Percentiles rank a stretch among this genome's conserved stretches.
phyloP scores from a whole-genome alignment of 2,888 invertebrate genomes.

The Zaprionus lineosus region DNA sequence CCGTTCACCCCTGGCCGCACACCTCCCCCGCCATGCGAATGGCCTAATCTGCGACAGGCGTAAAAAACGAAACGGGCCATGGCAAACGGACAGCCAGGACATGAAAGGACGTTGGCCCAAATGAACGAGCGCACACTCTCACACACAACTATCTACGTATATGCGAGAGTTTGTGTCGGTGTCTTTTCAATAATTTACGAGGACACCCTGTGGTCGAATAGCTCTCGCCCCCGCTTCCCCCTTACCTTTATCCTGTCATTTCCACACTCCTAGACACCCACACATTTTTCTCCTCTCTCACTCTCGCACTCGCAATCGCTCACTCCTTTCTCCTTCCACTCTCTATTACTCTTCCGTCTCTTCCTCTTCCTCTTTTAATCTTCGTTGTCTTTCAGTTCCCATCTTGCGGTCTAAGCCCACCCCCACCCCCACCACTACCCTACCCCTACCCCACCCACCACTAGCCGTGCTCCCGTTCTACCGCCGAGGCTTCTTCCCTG shows the following conservation, averaged over 20 bases:
- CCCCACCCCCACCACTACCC: too few species aligned
- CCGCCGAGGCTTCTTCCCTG: conserved; percentile 29
- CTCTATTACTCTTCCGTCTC: too few species aligned
- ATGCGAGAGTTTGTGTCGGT: conserved; percentile 21
- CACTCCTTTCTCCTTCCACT: too few species aligned
- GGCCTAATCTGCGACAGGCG: conserved; percentile 43
- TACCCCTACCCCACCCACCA: too few species aligned
- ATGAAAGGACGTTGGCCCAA: conserved; percentile 75
- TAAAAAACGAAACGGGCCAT: conserved; percentile 47
- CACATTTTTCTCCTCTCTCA: too few species aligned
- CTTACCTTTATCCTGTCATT: too few species aligned
- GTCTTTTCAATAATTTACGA: conserved; percentile 66
- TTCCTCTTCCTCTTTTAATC: too few species aligned
- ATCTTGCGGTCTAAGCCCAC: too few species aligned
- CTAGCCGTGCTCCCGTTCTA: too few species aligned
- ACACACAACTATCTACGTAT: conserved; percentile 19
- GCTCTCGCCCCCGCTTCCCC: conserved; percentile 36
- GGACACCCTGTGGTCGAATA: conserved; percentile 63
- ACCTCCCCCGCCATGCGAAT: not conserved
- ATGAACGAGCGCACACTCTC: conserved; percentile 55
- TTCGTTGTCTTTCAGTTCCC: too few species aligned
- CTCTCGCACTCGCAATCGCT: too few species aligned
- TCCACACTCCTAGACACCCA: too few species aligned
- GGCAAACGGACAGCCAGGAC: conserved; percentile 52
- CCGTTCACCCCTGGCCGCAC: not conserved